phyloP scores from a whole-genome alignment of 2,113 vertebrate genomes.

The Pygoscelis adeliae region DNA sequence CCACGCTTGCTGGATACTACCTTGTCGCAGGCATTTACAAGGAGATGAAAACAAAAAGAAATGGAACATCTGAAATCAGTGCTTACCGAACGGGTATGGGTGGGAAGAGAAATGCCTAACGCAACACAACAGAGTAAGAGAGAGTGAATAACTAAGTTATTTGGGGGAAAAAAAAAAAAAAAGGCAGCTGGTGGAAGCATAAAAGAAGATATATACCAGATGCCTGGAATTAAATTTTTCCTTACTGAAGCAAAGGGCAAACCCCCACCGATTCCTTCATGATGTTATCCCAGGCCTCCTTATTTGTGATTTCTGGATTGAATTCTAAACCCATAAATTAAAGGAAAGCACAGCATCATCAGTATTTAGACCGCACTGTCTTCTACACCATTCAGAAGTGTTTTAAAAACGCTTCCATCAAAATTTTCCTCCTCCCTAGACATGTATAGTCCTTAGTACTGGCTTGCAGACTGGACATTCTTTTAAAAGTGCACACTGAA shows the following conservation, averaged over 20 bases:
- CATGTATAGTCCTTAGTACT: fast-evolving
- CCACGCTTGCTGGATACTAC: fast-evolving
- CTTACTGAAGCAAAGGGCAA: neutral
- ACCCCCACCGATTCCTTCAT: neutral
- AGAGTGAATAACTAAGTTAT: neutral
- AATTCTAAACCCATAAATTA: neutral
- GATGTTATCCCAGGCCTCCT: neutral
- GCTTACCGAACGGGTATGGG: neutral
- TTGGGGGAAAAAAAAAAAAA: too few relatives aligned
- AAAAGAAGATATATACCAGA: neutral
- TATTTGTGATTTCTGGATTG: neutral
- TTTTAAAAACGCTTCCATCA: neutral
- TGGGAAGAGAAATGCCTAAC: neutral
- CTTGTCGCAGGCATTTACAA: too few relatives aligned
- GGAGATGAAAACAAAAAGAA: neutral
- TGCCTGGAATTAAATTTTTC: neutral
- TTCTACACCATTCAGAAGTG: neutral
- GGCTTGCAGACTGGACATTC: neutral
- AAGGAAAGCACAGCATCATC: neutral
- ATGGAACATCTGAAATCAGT: neutral
- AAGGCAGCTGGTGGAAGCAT: neutral
- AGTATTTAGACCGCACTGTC: neutral
- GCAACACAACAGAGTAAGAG: neutral
- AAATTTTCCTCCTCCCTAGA: neutral
- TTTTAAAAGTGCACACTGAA: neutral